phyloP scores from a whole-genome alignment of 1,140 invertebrate genomes.

The Hermetia illucens region DNA sequence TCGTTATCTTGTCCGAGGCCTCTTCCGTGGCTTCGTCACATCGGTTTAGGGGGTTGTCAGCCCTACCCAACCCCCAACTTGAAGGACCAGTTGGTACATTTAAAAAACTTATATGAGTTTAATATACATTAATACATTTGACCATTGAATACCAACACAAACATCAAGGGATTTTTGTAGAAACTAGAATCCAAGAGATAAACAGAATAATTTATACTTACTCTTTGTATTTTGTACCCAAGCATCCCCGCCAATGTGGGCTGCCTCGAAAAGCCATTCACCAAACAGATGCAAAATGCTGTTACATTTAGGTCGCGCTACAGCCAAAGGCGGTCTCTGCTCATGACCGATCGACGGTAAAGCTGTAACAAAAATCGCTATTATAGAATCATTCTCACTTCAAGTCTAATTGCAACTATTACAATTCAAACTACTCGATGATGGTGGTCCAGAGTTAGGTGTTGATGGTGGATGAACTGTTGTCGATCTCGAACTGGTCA shows the following conservation, averaged over 20 bases:
- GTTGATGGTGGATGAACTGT: constrained; percentile 51
- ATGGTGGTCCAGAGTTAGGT: constrained; percentile 52
- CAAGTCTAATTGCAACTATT: constrained; percentile 21
- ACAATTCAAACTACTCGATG: constrained; percentile 49
- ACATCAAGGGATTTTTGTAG: no score
- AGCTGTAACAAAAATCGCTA: constrained; percentile 11
- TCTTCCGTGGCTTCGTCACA: no score
- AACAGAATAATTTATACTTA: constrained; percentile 15
- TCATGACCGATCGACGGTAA: constrained; percentile 37
- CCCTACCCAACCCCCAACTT: no score
- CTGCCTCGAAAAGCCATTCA: constrained; percentile 92
- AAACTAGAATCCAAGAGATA: no score
- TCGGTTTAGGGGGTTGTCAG: no score
- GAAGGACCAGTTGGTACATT: no score
- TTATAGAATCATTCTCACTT: no score
- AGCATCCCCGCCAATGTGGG: constrained; percentile 65
- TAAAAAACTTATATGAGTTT: no score
- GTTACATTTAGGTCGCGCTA: constrained; percentile 72
- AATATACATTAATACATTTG: no score
- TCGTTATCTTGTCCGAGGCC: no score
- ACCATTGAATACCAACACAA: no score
- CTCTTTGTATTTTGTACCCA: constrained; percentile 40
- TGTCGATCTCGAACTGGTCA: constrained; percentile 51
- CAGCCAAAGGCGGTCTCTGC: constrained; percentile 48
- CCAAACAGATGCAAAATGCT: constrained; percentile 93